Percentiles rank a stretch among this genome's conserved stretches.
phyloP scores from a whole-genome alignment of 2,113 vertebrate species.

The Cnemophilus loriae region DNA sequence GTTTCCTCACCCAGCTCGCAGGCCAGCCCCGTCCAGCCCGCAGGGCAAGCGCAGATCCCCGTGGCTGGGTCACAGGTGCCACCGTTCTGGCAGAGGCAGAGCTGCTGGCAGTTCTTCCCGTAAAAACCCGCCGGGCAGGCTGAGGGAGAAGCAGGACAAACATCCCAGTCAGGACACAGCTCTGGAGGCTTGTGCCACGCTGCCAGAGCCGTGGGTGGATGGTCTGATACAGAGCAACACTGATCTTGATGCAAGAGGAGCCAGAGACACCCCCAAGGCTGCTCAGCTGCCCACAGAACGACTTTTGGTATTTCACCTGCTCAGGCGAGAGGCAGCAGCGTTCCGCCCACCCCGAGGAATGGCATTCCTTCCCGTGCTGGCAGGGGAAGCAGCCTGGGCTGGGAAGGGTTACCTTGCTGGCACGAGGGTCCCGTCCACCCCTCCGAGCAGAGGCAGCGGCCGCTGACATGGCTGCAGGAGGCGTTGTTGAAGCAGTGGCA shows the following conservation, averaged over 20 bases:
- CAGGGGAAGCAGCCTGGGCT: background rate
- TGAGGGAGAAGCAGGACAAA: conserved; percentile 20
- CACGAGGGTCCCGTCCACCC: conserved; percentile 87
- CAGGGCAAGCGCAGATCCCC: conserved; percentile 77
- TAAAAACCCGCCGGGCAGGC: conserved; percentile 80
- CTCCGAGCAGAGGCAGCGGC: conserved; percentile 77
- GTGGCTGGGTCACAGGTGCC: conserved; percentile 77
- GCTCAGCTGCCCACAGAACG: background rate
- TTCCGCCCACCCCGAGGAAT: rapidly evolving
- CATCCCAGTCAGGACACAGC: background rate
- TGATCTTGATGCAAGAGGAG: background rate
- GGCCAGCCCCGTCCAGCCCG: conserved; percentile 82
- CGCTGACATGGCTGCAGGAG: conserved; percentile 77
- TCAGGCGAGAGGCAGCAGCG: background rate
- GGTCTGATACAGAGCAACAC: background rate
- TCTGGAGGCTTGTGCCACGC: rapidly evolving
- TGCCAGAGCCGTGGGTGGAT: rapidly evolving
- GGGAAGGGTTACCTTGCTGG: conserved; percentile 73
- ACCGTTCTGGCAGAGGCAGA: conserved; percentile 85
- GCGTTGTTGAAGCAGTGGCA: conserved; percentile 82
- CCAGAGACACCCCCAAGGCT: rapidly evolving
- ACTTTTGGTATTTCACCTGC: background rate
- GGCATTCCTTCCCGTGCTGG: rapidly evolving
- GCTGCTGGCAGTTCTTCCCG: conserved; percentile 75
- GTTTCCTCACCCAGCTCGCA: conserved; percentile 85